Evolutionary conservation across 2,797 vertebrate genomes (phyloP).

Genomic region (Myotis myotis): DNA sequence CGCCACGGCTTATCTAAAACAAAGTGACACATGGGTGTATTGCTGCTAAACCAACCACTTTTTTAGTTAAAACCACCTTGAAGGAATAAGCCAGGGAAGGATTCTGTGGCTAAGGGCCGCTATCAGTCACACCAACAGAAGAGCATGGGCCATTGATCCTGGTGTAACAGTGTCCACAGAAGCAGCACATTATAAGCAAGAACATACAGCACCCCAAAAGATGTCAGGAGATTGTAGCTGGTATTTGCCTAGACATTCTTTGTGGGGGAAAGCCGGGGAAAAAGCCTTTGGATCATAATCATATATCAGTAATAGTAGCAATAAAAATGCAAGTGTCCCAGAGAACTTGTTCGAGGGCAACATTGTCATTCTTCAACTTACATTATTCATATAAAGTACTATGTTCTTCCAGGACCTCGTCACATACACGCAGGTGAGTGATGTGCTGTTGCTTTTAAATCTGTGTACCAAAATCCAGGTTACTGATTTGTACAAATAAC

Average conservation of each 20-base stretch:
- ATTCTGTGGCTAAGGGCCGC: conserved; percentile 71
- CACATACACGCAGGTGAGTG: conserved; percentile 72
- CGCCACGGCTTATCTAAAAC: conserved; percentile 64
- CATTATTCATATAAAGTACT: conserved; percentile 70
- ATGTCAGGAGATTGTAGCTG: conserved; percentile 76
- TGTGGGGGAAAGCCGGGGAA: conserved; percentile 69
- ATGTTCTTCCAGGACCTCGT: conserved; percentile 63
- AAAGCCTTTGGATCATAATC: conserved; percentile 75
- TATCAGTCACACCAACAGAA: conserved; percentile 74
- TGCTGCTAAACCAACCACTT: conserved; percentile 60
- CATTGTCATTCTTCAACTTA: conserved; percentile 69
- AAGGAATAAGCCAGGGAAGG: conserved; percentile 62
- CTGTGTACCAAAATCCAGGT: conserved; percentile 75
- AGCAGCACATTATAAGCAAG: conserved; percentile 77
- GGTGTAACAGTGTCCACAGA: conserved; percentile 70
- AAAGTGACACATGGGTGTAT: conserved; percentile 35
- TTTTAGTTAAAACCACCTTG: conserved; percentile 61
- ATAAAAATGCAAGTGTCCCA: conserved; percentile 65
- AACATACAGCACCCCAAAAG: conserved; percentile 78
- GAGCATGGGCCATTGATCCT: conserved; percentile 64
- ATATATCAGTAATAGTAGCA: not conserved
- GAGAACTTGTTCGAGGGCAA: conserved; percentile 80
- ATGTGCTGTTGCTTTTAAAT: conserved; percentile 75
- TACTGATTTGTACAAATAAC: conserved; percentile 71
- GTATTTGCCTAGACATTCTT: conserved; percentile 68